Evolutionary conservation across 2,113 vertebrate genomes (phyloP), one percentile per base, ranked within the genome.

Genomic region (Thermophis baileyi): DNA sequence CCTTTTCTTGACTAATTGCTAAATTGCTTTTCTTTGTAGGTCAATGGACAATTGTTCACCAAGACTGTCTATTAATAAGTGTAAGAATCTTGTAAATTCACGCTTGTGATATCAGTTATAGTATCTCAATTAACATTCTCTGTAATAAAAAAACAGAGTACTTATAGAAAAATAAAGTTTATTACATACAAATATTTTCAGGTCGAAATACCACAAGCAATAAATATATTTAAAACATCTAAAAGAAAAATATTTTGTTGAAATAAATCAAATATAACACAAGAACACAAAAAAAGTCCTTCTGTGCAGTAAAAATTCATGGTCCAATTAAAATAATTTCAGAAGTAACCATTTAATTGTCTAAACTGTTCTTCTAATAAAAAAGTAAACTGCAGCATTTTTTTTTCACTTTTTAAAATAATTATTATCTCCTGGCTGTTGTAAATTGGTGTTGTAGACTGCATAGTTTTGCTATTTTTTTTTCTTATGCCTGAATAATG

Each of bases 151-250:
- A 94, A 94, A 91, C 89, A 95, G 35, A 47, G 3, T 47, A 22
- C 4, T 86, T 88, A 53, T 92, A 93, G 1, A 88, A 96, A 95
- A 96, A 96, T 92, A 96, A 0, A 92, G 1, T 97, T 96, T 95
- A 96, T 96, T 97, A 91, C 94, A 90, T 63, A 94, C 3, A 11
- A 88, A 95, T 91, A 57, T 90, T 91, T 90, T 94, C 90, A 10
- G 8, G 6, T 87, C 46, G 91, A 91, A 86, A 60, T 91, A 11
- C 46, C 50, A 35, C 87, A 35, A 92, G 87, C 49, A 89, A 91
- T 55, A 95, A 94, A 91, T 24, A 91, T 27, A 60, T 54, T 60
- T 81, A 94, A 7, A 94, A 35, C n/a, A 93, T 91, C 89, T 60
- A 49, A 94, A 89, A 69, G 24, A 95, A 63, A 2, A n/a, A 92